Evolutionary conservation across 2,888 invertebrate species (phyloP), one percentile per base, ranked within the genome.

Genomic region (Phalera bucephala): DNA sequence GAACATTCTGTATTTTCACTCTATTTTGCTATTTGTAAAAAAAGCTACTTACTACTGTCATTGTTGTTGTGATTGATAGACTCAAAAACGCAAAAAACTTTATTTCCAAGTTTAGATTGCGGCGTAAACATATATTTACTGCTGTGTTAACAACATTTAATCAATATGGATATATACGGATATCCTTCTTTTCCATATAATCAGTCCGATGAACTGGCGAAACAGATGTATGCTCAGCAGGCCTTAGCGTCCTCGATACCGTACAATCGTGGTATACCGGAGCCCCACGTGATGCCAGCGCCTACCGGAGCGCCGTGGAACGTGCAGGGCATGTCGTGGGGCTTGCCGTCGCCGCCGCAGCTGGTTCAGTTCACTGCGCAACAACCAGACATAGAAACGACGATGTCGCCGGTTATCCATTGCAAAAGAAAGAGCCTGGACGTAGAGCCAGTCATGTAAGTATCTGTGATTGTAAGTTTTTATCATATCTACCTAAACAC

Each of bases 321-420:
- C 50, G 74, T 90, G 3, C 87, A 91, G 39, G 80, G 83, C 6
- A 65, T 92, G 50, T 72, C 91, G 0, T 92, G 92, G 92, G 87
- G 91, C 7, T 67, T 85, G 55, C 64, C 72, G 1, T 72, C 82
- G 7, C 84, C 87, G 0, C 86, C 87, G 1, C 72, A 79, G 13
- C 46, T 91, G n/a, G 86, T 91, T 6, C 83, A 88, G 39, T 90
- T 91, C 67, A 80, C 91, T 41, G 83, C 79, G 31, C 86, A 66
- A 63, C 70, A 75, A 50, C 73, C 65, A 52, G 65, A 42, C 38
- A 33, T 51, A 11, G 70, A 73, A 17, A 46, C 55, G 2, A 72
- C 74, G 44, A 35, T 72, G 10, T 50, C 77, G 25, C 54, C 74
- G 12, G 55, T 78, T 9, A 46, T 80, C 13, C 86, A 90, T 51